A percentile compares a stretch with the other conserved stretches of the same genome.
Conservation (phyloP, 2,113 vertebrate genomes). For the Lynx canadensis region DNA sequence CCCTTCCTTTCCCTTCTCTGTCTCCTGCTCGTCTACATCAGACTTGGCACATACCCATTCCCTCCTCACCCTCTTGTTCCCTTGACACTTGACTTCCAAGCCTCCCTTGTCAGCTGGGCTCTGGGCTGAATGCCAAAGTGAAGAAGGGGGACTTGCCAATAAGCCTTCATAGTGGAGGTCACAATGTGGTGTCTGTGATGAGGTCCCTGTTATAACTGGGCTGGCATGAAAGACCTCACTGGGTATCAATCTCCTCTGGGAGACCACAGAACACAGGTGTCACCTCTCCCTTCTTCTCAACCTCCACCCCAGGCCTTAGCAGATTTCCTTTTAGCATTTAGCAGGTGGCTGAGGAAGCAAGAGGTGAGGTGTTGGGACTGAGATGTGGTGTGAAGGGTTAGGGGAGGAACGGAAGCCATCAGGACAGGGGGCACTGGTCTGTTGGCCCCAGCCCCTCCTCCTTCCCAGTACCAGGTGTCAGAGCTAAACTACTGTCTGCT, state of each 20-base stretch:
- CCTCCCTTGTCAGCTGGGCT: neutral
- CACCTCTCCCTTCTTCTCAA: neutral
- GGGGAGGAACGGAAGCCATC: neutral
- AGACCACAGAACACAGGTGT: neutral
- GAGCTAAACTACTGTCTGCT: neutral
- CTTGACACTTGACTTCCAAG: neutral
- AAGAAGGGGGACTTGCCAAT: neutral
- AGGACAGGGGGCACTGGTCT: neutral
- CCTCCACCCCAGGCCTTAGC: neutral
- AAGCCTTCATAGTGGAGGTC: neutral
- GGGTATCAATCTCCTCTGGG: neutral
- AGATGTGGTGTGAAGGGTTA: neutral
- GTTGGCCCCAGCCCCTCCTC: neutral
- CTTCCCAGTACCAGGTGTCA: neutral
- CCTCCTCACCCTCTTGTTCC: neutral
- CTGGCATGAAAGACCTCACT: neutral
- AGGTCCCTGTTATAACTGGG: neutral
- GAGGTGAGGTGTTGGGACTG: neutral
- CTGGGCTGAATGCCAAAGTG: neutral
- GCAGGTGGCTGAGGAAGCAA: neutral
- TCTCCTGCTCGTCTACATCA: neutral
- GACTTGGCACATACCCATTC: too few species aligned
- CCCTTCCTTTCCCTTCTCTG: neutral
- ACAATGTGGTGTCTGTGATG: slow-evolving; percentile 17
- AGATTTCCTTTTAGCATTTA: neutral